Evolutionary conservation across 2,797 vertebrate species (phyloP), one percentile per base, ranked within the genome.

Genomic region (Percopsis omiscomaycus): DNA sequence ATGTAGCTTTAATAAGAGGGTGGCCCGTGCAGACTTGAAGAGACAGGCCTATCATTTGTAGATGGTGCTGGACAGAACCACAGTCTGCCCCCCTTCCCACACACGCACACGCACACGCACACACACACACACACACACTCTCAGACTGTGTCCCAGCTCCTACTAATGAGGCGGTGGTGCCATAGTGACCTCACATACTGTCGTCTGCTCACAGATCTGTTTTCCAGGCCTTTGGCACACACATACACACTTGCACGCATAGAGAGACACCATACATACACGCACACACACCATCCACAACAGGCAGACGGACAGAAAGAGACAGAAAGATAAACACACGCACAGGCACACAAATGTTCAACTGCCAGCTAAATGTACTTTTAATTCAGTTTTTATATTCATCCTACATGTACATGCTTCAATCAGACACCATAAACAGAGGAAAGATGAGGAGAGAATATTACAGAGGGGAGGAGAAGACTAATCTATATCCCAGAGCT

Each of bases 111-210:
- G 6, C 32, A 37, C 32, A 8, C 32, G 1, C 44, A 30, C n/a
- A 30, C 49, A 52, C 16, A 37, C 32, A 37, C 32, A 3, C 14
- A 48, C 46, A 12, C 46, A 12, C 46, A 3, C 28, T 37, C 55
- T 4, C 3, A 60, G 67, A 61, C 74, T 29, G 62, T 75, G 81
- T 82, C 81, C 82, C 77, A 62, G 69, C 81, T 81, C 73, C 72
- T 79, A 74, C 77, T 87, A 84, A 87, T 79, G 84, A 87, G 88
- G 84, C 84, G 74, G 51, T 66, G 67, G 79, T 78, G 84, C 82
- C 84, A 84, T 77, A 75, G 77, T 89, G 84, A 87, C 84, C 86
- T 92, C 86, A 90, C 87, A 81, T 80, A 77, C 82, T 61, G 84
- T 82, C 69, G 80, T 75, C 85, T 85, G 84, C 79, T 85, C 68